Evolutionary conservation across 1,140 invertebrate species (phyloP), one percentile per base, ranked within the genome.

Genomic region (Araneus ventricosus): DNA sequence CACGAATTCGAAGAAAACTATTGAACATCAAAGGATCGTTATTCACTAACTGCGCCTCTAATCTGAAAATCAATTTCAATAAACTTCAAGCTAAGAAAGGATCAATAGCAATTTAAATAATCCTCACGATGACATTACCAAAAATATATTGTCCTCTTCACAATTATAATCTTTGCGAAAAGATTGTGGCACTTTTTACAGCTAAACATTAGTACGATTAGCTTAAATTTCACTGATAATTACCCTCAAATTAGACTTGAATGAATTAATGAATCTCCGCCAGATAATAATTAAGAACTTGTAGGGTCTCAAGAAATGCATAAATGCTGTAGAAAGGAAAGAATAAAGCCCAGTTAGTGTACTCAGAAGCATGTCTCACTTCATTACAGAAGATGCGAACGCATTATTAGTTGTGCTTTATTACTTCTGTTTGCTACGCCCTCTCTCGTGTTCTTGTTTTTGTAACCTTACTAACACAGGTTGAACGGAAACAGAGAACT

Each of bases 11-110:
- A 87, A 87, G 85, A 87, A 87, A 87, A 87, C 52, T 87, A 87
- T 87, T 61, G 85, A 87, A 87, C 59, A 59, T 87, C 85, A 59
- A 61, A 87, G 10, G 85, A 87, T 87, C 85, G 85, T 87, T 87
- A 87, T 87, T 87, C 52, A 61, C 85, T 87, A 61, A 61, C 52
- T 84, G 82, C 41, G 82, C 82, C 52, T 84, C 24, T 84, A 84
- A 84, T 84, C 82, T 84, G 41, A 57, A 84, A 84, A 84, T 84
- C 82, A 84, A 84, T 84, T 57, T 41, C 45, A 45, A 84, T 57
- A 45, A 84, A 57, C 82, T 84, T 84, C 39, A n/a, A 45, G 80
- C 80, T 84, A 52, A 84, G 45, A 82, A 41, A 84, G 24, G 39
- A 84, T 84, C 82, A 84, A 84, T 84, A 57, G 14, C 45, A 84